Evolutionary conservation across 2,797 vertebrate genomes (phyloP), one percentile per base, ranked within the genome.

Genomic region (Buceros bicornis): DNA sequence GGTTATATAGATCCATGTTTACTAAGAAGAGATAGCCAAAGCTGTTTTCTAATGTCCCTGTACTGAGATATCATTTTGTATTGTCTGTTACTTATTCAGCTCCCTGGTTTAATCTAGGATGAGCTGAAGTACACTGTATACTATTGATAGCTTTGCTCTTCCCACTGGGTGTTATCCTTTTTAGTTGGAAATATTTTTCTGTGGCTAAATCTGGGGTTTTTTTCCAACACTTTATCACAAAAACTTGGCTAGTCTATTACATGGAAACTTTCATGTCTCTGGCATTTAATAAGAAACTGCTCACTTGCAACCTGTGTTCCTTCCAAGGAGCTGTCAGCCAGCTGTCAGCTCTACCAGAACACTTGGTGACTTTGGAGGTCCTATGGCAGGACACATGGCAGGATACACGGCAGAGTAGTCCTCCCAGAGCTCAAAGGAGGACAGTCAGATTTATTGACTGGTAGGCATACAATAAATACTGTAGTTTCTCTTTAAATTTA

Each of bases 261-360:
- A 51, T 8, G 6, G 29, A 64, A 76, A 29, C 8, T 12, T 40
- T 13, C 3, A 48, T 16, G 19, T 77, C 11, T 43, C 20, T 60
- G n/a, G 26, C 48, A 21, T 70, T 81, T 48, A 69, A 25, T 16
- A 61, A 33, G 40, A 82, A 11, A 29, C 13, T 11, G 71, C 22
- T 11, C 20, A 47, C 6, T 69, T 0, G 0, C 28, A 65, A 11
- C 14, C 20, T 3, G 5, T 0, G 1, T 12, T 77, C 16, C 18
- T 45, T 33, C 8, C 11, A 13, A 14, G 45, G 12, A 24, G 8
- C 9, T 72, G 16, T 31, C 42, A 53, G 37, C 4, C 35, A 45
- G 16, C 12, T 13, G 4, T 13, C 60, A 79, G 19, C 29, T 62
- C 22, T 21, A 53, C 17, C 35, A 47, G 43, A 70, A 37, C 70